Evolutionary conservation across 2,113 vertebrate species (phyloP), one percentile per base, ranked within the genome.

Genomic region (Melanocharis versteri): DNA sequence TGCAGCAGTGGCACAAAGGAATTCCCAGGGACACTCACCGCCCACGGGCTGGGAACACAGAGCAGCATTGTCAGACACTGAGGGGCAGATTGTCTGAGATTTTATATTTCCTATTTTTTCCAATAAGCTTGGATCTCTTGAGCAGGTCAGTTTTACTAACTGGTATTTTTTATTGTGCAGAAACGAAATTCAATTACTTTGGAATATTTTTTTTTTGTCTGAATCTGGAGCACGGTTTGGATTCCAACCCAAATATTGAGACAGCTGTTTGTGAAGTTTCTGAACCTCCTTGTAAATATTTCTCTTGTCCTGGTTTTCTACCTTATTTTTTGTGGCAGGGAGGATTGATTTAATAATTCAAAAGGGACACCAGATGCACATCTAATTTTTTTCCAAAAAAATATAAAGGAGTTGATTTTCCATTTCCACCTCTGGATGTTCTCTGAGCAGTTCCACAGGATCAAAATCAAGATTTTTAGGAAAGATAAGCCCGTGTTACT

Each of bases 181-280:
- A 70, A 92, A 58, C 33, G 11, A 50, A 75, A 79, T 56, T 71
- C 21, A n/a, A 60, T 93, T 50, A 62, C 77, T 89, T 84, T 31
- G 58, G 48, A 22, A 4, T 15, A 39, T 56, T n/a, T 26, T 47
- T 65, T 69, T 68, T 66, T 40, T 61, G 9, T 48, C 51, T 69
- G 80, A 79, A 73, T 57, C 54, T 33, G 44, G 35, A 82, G 73
- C 73, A 60, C 1, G 4, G 81, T 70, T 78, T 66, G 42, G 71
- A 87, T 40, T 93, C 90, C 96, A 97, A 95, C 56, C 57, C 83
- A 90, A 97, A 96, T 91, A 94, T 91, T 94, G 76, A 81, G 81
- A 71, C 92, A 96, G 92, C 82, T 94, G 92, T 71, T 87, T 82
- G 82, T 72, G 79, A 93, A 93, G 27, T 83, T 85, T 85, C 83